A percentile compares a stretch with the other conserved stretches of the same genome.
Conservation (phyloP, 2,113 vertebrate genomes). For the Laticauda colubrina region DNA sequence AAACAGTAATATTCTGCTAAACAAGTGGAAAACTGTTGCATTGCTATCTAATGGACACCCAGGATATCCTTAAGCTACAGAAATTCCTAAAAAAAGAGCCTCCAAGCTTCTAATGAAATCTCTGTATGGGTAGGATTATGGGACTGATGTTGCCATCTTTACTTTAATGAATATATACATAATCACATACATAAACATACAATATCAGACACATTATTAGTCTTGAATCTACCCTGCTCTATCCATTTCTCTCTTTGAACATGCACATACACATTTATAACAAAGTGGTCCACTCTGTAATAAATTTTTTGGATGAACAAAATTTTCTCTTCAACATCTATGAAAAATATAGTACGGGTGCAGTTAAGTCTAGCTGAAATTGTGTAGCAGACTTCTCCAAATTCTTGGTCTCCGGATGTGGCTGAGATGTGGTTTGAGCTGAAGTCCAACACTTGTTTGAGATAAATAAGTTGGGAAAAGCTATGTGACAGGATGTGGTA, state of each 20-base stretch:
- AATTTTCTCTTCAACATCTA: background rate
- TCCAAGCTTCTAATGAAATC: background rate
- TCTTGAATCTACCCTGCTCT: background rate
- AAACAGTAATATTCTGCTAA: background rate
- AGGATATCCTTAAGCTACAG: accelerated
- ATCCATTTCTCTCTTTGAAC: background rate
- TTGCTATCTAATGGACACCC: background rate
- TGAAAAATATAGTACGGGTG: background rate
- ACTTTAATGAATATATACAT: background rate
- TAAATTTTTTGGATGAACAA: background rate
- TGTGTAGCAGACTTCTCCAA: background rate
- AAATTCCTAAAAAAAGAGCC: accelerated
- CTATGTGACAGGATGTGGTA: background rate
- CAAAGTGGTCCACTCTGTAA: background rate
- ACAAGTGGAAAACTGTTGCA: constrained; percentile 18
- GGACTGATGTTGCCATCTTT: background rate
- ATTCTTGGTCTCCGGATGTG: background rate
- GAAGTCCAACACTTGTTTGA: background rate
- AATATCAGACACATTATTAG: background rate
- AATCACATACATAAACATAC: background rate
- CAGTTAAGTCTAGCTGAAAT: background rate
- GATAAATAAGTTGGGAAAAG: background rate
- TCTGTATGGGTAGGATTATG: background rate
- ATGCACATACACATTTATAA: background rate
- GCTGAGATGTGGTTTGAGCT: background rate